Conservation (phyloP, 1,140 invertebrate genomes). For the Scaptodrosophila lebanonensis region DNA sequence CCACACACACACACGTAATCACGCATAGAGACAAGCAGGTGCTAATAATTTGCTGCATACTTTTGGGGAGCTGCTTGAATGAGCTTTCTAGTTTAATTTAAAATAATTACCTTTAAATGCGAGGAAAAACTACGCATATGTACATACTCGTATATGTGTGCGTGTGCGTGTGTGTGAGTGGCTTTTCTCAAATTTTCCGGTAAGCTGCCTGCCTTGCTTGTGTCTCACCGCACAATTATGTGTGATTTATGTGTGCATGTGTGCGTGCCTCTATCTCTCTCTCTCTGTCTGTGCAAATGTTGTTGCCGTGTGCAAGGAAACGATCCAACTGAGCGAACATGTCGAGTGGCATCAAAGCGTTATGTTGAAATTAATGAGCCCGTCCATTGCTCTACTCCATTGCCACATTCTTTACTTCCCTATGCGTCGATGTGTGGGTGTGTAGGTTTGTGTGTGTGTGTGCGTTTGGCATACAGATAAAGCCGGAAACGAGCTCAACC, state of each 20-base stretch:
- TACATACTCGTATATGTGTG: background rate
- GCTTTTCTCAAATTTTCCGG: conserved; percentile 3
- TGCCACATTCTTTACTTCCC: conserved; percentile 19
- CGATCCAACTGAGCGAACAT: no score
- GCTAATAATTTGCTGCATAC: conserved; percentile 44
- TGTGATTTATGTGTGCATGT: conserved; percentile 26
- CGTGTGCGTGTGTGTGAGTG: background rate
- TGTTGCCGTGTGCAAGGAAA: no score
- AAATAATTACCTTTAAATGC: conserved; percentile 55
- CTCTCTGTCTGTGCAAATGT: conserved; percentile 32
- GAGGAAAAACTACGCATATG: conserved; percentile 16
- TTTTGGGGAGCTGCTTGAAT: conserved; percentile 40
- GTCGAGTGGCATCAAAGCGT: no score
- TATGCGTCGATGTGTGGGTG: conserved; percentile 10
- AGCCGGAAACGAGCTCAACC: conserved; percentile 53
- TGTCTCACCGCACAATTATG: background rate
- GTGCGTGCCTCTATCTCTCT: conserved; percentile 28
- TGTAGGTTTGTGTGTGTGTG: conserved; percentile 9
- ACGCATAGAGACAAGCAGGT: conserved; percentile 11
- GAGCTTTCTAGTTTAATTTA: conserved; percentile 51
- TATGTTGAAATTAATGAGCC: conserved; percentile 56
- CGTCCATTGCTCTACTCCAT: conserved; percentile 46
- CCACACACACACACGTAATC: no score
- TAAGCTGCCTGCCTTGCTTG: conserved; percentile 7
- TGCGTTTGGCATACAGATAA: conserved; percentile 25